Conservation (phyloP, 2,797 vertebrate species). For the Hafferia zeledoni region DNA sequence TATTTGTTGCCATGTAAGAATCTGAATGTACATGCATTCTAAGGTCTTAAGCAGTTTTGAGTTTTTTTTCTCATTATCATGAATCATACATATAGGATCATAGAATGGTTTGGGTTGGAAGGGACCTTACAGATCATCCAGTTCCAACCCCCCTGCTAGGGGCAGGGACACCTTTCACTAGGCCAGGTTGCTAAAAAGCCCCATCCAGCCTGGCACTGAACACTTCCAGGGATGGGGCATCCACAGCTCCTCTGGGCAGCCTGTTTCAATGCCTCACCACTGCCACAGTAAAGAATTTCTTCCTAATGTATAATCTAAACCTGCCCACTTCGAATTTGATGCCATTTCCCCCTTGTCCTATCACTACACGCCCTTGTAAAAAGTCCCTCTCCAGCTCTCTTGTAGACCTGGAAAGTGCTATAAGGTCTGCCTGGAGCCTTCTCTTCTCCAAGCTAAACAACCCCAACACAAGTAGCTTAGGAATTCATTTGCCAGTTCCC, state of each 20-base stretch:
- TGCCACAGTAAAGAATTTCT: not conserved
- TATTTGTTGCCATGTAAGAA: not conserved
- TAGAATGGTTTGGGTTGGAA: not conserved
- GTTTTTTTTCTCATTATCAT: not conserved
- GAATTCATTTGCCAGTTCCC: not conserved
- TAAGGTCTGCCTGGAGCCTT: not conserved
- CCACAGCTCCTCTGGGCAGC: not conserved
- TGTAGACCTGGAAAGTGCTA: not conserved
- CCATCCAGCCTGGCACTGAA: not conserved
- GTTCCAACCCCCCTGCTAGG: accelerated
- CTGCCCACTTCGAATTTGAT: not conserved
- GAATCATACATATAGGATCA: not conserved
- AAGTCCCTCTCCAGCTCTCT: not conserved
- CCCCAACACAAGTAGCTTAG: not conserved
- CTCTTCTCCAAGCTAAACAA: not conserved
- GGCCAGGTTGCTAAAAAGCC: not conserved
- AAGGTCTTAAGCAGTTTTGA: not conserved
- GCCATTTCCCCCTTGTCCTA: not conserved
- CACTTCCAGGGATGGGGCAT: not conserved
- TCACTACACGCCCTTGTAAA: not conserved
- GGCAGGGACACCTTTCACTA: not conserved
- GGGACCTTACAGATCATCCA: not conserved
- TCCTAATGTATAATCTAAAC: not conserved
- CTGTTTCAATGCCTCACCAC: not conserved
- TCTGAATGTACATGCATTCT: not conserved